Percentiles rank a stretch among this genome's conserved stretches.
Conservation (phyloP, 2,797 vertebrate genomes). For the Ptychadena robeensis region DNA sequence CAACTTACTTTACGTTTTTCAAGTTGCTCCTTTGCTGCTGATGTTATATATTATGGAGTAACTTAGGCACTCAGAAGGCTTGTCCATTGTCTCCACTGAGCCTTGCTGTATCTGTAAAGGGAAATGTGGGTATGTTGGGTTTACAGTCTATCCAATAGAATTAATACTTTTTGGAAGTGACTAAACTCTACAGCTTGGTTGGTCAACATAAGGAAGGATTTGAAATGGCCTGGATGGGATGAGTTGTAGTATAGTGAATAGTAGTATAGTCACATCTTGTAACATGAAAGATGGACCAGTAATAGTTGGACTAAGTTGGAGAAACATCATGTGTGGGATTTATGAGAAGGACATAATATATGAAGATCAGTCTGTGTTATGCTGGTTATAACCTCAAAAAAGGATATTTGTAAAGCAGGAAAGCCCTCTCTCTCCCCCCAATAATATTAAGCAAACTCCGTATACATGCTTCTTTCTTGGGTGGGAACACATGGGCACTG, state of each 20-base stretch:
- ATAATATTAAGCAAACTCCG: slow-evolving; percentile 15
- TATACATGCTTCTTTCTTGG: slow-evolving; percentile 14
- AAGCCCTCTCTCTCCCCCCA: slow-evolving; percentile 40
- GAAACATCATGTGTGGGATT: neutral
- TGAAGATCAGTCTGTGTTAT: neutral
- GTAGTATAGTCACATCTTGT: neutral
- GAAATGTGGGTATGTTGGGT: slow-evolving; percentile 12
- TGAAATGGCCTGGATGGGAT: neutral
- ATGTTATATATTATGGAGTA: slow-evolving; percentile 27
- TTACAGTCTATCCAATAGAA: slow-evolving; percentile 7
- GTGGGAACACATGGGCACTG: slow-evolving; percentile 36
- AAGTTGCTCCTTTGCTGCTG: slow-evolving; percentile 17
- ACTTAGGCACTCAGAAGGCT: slow-evolving; percentile 1
- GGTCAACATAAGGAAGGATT: neutral
- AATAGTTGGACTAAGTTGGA: neutral
- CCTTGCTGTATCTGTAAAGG: slow-evolving; percentile 22
- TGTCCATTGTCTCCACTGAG: neutral
- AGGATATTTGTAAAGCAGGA: neutral
- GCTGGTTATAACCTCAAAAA: neutral
- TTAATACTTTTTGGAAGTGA: slow-evolving; percentile 7
- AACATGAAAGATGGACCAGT: neutral
- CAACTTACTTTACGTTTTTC: neutral
- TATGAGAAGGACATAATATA: neutral
- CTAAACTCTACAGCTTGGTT: slow-evolving; percentile 14
- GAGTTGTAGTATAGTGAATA: neutral